A percentile compares a stretch with the other conserved stretches of the same genome.
phyloP scores from a whole-genome alignment of 2,888 invertebrate genomes.

The Conus canariensis region DNA sequence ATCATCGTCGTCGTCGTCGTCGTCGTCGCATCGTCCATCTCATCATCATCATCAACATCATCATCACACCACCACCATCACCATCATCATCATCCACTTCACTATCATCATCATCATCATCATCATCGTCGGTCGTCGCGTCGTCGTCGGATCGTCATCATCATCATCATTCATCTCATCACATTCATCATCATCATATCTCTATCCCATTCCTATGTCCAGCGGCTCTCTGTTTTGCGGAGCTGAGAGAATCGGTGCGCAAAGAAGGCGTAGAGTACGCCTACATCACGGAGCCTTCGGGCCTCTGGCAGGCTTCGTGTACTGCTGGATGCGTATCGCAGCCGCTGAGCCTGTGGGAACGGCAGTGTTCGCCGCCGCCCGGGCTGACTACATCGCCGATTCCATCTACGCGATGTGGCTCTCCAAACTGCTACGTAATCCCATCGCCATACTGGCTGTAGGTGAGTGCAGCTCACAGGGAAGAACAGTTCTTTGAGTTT shows the following conservation, averaged over 20 bases:
- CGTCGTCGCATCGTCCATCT: neutral
- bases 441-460: slow-evolving; percentile 64
- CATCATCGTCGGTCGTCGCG: too few relatives aligned
- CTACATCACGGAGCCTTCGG: slow-evolving; percentile 65
- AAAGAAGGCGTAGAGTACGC: slow-evolving; percentile 64
- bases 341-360: slow-evolving; percentile 71
- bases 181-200: neutral
- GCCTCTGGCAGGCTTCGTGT: slow-evolving; percentile 59
- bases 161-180: neutral
- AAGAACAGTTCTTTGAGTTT: neutral
- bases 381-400: slow-evolving; percentile 61
- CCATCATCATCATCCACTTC: neutral
- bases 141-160: neutral
- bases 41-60: too few relatives aligned
- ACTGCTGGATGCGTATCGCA: slow-evolving; percentile 64
- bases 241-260: slow-evolving; percentile 61
- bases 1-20: neutral
- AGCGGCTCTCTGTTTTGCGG: slow-evolving; percentile 74
- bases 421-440: slow-evolving; percentile 55
- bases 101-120: neutral
- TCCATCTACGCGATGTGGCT: slow-evolving; percentile 58
- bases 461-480: slow-evolving; percentile 59
- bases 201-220: neutral
- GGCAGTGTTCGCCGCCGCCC: slow-evolving; percentile 62
- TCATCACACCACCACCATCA: neutral